Percentiles rank a stretch among this genome's conserved stretches.
phyloP scores from a whole-genome alignment of 2,113 vertebrate genomes.

The Syngnathus scovelli region DNA sequence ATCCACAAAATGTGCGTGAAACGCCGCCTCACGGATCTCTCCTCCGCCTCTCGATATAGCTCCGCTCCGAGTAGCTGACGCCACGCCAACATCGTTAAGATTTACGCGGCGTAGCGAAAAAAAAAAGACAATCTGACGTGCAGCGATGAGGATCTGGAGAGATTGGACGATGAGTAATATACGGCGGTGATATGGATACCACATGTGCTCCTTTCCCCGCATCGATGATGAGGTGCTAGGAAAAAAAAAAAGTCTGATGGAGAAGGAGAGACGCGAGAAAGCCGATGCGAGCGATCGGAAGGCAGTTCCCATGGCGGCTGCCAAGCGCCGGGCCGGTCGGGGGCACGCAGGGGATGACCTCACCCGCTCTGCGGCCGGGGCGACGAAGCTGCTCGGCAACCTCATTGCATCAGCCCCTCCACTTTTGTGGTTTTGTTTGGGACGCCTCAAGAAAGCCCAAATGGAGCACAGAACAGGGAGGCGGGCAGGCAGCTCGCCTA shows the following conservation, averaged over 20 bases:
- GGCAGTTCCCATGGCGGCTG: slow-evolving; percentile 64
- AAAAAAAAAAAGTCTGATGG: slow-evolving; percentile 32
- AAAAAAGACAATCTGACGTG: slow-evolving; percentile 22
- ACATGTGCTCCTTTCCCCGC: slow-evolving; percentile 44
- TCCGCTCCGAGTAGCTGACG: background rate
- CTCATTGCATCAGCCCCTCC: slow-evolving; percentile 46
- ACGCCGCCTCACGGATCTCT: background rate
- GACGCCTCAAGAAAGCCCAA: slow-evolving; percentile 61
- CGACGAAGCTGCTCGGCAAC: slow-evolving; percentile 39
- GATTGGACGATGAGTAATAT: slow-evolving; percentile 50
- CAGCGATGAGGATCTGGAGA: slow-evolving; percentile 23
- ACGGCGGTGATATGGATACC: slow-evolving; percentile 55
- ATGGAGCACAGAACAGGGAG: slow-evolving; percentile 62
- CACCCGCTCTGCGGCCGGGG: slow-evolving; percentile 48
- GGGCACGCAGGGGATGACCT: slow-evolving; percentile 62
- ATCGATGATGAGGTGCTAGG: slow-evolving; percentile 61
- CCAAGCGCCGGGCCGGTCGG: slow-evolving; percentile 49
- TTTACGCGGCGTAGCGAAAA: slow-evolving; percentile 46
- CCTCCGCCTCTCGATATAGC: background rate
- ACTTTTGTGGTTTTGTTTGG: slow-evolving; percentile 67
- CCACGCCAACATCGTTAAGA: slow-evolving; percentile 25
- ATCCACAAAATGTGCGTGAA: background rate
- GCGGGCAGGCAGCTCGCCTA: slow-evolving; percentile 45
- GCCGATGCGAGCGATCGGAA: slow-evolving; percentile 48
- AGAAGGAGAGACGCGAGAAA: slow-evolving; percentile 19